These are phyloP conservation scores for Elgonia sp. DNA, from an alignment of 2,888 invertebrate genomes.

Conservation along the genomic window DNA sequence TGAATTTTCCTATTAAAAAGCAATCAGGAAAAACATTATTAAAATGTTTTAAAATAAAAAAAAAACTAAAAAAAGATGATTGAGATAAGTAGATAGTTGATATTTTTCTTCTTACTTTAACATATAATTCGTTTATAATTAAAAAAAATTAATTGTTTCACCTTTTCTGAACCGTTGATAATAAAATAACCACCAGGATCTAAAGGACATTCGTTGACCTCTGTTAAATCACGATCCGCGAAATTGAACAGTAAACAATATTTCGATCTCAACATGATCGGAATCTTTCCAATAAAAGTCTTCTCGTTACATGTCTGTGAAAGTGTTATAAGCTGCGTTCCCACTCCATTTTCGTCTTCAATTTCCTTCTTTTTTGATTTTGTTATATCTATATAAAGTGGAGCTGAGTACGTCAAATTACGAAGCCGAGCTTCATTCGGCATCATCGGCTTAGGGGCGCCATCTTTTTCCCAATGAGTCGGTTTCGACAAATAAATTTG, in stretches of 20 bases:
- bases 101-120: no score
- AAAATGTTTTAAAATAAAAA: no score
- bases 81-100: no score
- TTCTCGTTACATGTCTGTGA: slow-evolving; percentile 90
- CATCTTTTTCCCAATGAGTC: slow-evolving; percentile 99
- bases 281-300: slow-evolving; percentile 94
- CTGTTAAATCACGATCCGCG: slow-evolving; percentile 99
- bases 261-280: slow-evolving; percentile 99
- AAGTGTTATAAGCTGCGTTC: neutral
- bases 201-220: slow-evolving; percentile 99
- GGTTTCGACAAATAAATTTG: slow-evolving; percentile 99
- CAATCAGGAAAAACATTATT: no score
- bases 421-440: slow-evolving; percentile 99
- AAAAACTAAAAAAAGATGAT: no score
- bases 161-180: slow-evolving; percentile 99
- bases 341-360: slow-evolving; percentile 41
- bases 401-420: slow-evolving; percentile 99
- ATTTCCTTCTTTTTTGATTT: slow-evolving; percentile 91
- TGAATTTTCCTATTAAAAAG: no score
- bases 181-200: slow-evolving; percentile 99
- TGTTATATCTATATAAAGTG: slow-evolving; percentile 99
- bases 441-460: slow-evolving; percentile 99
- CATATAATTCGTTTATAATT: no score
- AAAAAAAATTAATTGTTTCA: slow-evolving; percentile 76
- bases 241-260: slow-evolving; percentile 98